Percentiles rank a stretch among this genome's conserved stretches.
These are phyloP conservation scores for Dryobates pubescens DNA, from an alignment of 2,797 vertebrate species.

Conservation along the genomic window DNA sequence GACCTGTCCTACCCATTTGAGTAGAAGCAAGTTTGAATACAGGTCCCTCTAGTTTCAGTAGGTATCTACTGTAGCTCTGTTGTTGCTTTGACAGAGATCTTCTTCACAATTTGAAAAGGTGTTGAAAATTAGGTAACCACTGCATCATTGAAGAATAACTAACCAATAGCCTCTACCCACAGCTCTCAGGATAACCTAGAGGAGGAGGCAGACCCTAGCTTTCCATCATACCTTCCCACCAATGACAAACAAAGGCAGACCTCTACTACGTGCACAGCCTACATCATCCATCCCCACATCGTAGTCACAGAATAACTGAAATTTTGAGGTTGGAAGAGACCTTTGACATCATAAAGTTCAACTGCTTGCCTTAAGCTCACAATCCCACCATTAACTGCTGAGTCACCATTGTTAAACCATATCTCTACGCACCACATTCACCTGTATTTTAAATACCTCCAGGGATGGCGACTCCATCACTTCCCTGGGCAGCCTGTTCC, in stretches of 20 bases:
- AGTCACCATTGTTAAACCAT: too few relatives aligned
- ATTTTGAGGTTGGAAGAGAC: too few relatives aligned
- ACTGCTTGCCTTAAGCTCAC: too few relatives aligned
- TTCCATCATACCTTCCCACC: neutral
- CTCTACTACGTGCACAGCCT: accelerated
- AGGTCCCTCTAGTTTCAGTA: neutral
- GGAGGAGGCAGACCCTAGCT: neutral
- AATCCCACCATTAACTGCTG: too few relatives aligned
- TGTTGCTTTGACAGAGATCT: neutral
- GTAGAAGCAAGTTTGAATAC: neutral
- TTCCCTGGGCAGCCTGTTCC: too few relatives aligned
- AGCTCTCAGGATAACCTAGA: neutral
- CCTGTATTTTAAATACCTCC: too few relatives aligned
- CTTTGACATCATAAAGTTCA: too few relatives aligned
- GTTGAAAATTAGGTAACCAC: neutral
- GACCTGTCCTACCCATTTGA: neutral
- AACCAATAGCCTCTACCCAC: neutral
- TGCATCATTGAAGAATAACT: neutral
- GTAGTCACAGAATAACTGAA: too few relatives aligned
- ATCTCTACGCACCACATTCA: too few relatives aligned
- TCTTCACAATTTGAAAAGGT: neutral
- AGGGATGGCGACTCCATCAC: too few relatives aligned
- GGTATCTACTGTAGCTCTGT: neutral
- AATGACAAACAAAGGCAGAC: neutral
- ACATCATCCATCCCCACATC: accelerated